Base-by-base conservation (phyloP, 2,113 vertebrate species). In the Parus major region DNA sequence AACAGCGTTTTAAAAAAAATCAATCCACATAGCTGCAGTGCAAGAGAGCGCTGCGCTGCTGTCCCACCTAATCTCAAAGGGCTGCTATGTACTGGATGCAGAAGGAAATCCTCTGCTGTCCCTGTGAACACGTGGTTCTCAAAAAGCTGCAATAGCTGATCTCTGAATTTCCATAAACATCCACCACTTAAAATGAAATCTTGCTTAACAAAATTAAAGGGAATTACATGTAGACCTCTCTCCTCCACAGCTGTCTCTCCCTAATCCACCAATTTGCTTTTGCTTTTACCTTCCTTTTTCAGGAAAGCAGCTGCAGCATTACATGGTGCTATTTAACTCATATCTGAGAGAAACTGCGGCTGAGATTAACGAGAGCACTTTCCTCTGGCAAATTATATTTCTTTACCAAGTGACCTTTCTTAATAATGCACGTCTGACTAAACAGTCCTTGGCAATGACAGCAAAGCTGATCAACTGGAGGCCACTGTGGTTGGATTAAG, bases 381-480 rank as follows among this genome's bases (percentile, higher is more conserved):
- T 90, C 69, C 83, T 88, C 80, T 50, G 39, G 83, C 72, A 96
- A 95, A 95, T 86, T 36, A 75, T 57, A 90, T 57, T 92, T 47
- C 72, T 86, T 75, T 83, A 68, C 35, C 57, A 88, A 81, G 80
- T 1, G 0, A 81, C 61, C 76, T 93, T 88, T 80, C 72, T 86
- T 69, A 95, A 93, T 92, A 94, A 92, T 35, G 44, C 69, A 64
- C 8, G 49, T 82, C 69, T 95, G 92, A 95, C 93, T 96, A 75
- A 95, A 88, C 47, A 92, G 72, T 88, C 80, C 70, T 71, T 95
- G 86, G 94, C 92, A 95, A 56, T 44, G 77, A 78, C 57, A 60
- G 88, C 69, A 92, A 82, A 84, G 65, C 94, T 86, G 90, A 95
- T 94, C 93, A 94, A 88, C 90, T 69, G 90, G 91, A 94, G 72